A percentile compares a stretch with the other conserved stretches of the same genome.
phyloP scores from a whole-genome alignment of 1,140 invertebrate genomes.

The Apis mellifera region DNA sequence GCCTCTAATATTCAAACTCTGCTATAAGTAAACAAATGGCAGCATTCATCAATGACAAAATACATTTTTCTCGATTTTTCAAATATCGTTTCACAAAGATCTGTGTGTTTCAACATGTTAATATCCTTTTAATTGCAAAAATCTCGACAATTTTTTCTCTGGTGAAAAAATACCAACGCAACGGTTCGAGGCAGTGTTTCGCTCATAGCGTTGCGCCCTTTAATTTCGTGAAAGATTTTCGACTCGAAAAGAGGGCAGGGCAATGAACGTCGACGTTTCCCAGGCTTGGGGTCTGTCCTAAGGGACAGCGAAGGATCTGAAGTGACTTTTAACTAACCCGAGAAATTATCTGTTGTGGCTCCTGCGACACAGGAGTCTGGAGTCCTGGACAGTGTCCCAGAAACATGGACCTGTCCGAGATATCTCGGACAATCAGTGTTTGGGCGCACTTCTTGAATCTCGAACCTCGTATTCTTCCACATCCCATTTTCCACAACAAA shows the following conservation, averaged over 20 bases:
- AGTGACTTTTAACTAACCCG: slow-evolving; percentile 74
- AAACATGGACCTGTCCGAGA: slow-evolving; percentile 34
- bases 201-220: slow-evolving; percentile 29
- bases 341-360: slow-evolving; percentile 70
- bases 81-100: no score
- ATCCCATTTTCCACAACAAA: no score
- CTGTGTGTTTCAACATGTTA: no score
- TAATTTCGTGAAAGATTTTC: slow-evolving; percentile 44
- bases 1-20: no score
- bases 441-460: not conserved
- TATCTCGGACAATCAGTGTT: slow-evolving; percentile 58
- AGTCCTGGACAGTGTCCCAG: slow-evolving; percentile 75
- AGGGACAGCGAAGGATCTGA: slow-evolving; percentile 50
- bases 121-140: not conserved
- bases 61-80: no score
- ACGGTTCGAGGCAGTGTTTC: not conserved
- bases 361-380: slow-evolving; percentile 41
- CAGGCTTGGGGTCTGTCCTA: slow-evolving; percentile 57
- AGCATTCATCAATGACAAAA: no score
- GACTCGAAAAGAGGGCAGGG: slow-evolving; percentile 1
- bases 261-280: slow-evolving; percentile 65
- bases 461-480: no score
- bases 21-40: no score
- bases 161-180: not conserved
- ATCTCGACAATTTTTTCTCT: not conserved